phyloP scores from a whole-genome alignment of 2,113 vertebrate species.

The Apaloderma vittatum region DNA sequence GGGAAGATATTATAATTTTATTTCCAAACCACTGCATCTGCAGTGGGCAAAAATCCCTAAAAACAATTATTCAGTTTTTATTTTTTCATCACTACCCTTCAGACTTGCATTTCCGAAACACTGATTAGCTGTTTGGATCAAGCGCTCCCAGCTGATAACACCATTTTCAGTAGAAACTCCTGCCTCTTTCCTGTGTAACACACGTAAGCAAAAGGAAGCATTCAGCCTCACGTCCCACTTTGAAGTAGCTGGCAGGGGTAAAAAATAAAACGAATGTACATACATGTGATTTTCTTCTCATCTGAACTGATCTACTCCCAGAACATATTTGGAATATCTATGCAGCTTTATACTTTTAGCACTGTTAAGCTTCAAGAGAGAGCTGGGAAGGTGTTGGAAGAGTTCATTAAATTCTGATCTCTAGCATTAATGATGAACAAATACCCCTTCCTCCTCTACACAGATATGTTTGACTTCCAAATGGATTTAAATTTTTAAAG shows the following conservation, averaged over 20 bases:
- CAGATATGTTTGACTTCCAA: not conserved
- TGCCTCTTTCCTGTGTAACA: not conserved
- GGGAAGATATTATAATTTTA: constrained; percentile 28
- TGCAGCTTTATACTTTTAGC: not conserved
- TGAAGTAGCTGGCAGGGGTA: not conserved
- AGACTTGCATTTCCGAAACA: not conserved
- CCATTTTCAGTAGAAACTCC: not conserved
- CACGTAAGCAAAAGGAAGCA: not conserved
- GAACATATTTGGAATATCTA: not conserved
- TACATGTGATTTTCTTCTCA: not conserved
- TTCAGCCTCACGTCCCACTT: not conserved
- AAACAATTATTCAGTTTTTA: not conserved
- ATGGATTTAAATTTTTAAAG: not conserved
- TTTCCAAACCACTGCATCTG: constrained; percentile 1
- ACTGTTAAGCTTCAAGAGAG: not conserved
- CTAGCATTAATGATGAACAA: not conserved
- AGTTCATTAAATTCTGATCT: not conserved
- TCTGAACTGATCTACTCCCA: not conserved
- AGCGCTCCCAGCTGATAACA: not conserved
- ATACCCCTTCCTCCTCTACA: not conserved
- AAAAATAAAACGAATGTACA: not conserved
- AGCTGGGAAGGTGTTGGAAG: not conserved
- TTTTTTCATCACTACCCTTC: not conserved
- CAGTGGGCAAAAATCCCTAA: not conserved
- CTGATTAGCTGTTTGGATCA: not conserved